Evolutionary conservation across 2,888 invertebrate species (phyloP).

Genomic region (Atrina japonica): DNA sequence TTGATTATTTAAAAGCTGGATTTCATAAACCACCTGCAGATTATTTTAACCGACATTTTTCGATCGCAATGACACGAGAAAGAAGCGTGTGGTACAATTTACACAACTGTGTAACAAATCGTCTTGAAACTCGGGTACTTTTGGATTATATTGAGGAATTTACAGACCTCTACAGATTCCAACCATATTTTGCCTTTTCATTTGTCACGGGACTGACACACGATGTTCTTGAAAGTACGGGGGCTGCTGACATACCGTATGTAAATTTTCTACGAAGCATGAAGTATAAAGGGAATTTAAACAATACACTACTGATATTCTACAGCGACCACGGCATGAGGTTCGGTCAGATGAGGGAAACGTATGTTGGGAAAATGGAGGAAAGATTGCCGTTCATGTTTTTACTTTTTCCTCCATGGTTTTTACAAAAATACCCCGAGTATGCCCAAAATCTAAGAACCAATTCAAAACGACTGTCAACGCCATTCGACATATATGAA

Average conservation of each 20-base stretch:
- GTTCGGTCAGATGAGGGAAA: conserved; percentile 90
- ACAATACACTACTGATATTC: conserved; percentile 69
- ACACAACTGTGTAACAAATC: conserved; percentile 86
- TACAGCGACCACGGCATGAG: conserved; percentile 95
- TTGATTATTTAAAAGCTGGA: conserved; percentile 89
- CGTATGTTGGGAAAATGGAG: conserved; percentile 89
- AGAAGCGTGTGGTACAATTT: conserved; percentile 66
- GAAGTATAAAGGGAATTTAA: conserved; percentile 70
- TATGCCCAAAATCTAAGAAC: conserved; percentile 85
- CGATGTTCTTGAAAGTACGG: conserved; percentile 90
- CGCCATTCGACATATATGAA: conserved; percentile 91
- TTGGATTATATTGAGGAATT: conserved; percentile 84
- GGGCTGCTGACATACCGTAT: conserved; percentile 87
- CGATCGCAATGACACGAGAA: conserved; percentile 83
- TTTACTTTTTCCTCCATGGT: conserved; percentile 87
- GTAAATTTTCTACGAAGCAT: conserved; percentile 83
- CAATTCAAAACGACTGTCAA: conserved; percentile 87
- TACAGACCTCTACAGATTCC: conserved; percentile 83
- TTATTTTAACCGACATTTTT: conserved; percentile 90
- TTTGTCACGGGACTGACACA: conserved; percentile 93
- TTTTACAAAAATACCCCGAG: conserved; percentile 84
- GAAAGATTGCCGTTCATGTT: conserved; percentile 92
- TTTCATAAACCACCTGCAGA: conserved; percentile 91
- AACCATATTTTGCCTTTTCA: conserved; percentile 89
- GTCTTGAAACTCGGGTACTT: conserved; percentile 85